Conservation (phyloP, 35 echinoderm and acorn worm genomes). For the Apostichopus japonicus region DNA sequence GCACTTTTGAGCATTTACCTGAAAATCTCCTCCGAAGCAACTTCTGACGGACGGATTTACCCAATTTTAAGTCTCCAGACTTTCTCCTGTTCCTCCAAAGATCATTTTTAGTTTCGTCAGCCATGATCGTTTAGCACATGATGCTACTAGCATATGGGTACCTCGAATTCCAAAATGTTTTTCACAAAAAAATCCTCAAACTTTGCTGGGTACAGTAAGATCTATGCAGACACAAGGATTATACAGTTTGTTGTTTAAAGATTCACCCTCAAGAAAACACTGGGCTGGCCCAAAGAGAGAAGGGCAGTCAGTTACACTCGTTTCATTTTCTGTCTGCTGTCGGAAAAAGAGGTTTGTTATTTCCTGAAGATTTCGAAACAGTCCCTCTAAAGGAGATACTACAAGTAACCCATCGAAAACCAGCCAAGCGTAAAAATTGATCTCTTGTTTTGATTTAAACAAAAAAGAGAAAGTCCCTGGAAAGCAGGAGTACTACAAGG, state of each 20-base stretch:
- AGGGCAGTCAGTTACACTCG: no score
- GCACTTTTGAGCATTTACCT: constrained; percentile 1
- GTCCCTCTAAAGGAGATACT: not conserved
- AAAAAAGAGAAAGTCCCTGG: not conserved
- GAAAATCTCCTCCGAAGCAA: constrained; percentile 19
- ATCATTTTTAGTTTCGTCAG: constrained; percentile 10
- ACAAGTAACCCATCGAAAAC: not conserved
- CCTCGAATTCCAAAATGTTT: not conserved
- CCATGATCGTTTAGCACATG: not conserved
- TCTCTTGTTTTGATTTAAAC: not conserved
- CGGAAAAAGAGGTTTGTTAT: not conserved
- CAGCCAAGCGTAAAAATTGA: not conserved
- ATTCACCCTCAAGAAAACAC: no score
- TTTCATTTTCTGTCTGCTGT: not conserved
- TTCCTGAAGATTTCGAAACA: not conserved
- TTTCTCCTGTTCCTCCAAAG: constrained; percentile 9
- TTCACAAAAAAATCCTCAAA: not conserved
- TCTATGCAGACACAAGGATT: no score
- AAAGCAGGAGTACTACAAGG: not conserved
- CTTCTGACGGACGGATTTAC: not conserved
- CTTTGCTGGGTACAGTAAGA: not conserved
- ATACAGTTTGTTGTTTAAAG: no score
- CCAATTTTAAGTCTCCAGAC: constrained; percentile 1
- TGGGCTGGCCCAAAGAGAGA: no score
- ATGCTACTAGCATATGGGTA: not conserved